Evolutionary conservation across 2,888 invertebrate species (phyloP).

Genomic region (Zelleria hepariella): DNA sequence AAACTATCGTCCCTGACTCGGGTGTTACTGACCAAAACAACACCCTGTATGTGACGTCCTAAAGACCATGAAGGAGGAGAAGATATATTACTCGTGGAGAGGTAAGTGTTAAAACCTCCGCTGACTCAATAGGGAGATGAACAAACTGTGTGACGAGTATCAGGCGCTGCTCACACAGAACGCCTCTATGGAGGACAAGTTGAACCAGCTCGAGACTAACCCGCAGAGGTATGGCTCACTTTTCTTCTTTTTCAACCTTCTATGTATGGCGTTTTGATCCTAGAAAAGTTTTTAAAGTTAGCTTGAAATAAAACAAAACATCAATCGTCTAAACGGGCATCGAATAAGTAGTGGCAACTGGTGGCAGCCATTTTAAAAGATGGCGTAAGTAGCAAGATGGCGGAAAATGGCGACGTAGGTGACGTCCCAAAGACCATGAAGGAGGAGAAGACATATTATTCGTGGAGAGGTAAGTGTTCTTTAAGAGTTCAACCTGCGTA

Average conservation of each 20-base stretch:
- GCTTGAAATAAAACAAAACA: too few species aligned
- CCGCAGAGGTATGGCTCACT: constrained; percentile 82
- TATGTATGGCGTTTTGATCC: too few species aligned
- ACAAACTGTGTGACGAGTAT: constrained; percentile 77
- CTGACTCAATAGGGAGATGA: constrained; percentile 66
- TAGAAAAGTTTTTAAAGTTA: too few species aligned
- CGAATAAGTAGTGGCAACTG: too few species aligned
- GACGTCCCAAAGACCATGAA: constrained; percentile 62
- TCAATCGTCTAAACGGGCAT: too few species aligned
- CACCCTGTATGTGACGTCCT: too few species aligned
- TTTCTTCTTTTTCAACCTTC: background rate
- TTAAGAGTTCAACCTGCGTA: constrained; percentile 60
- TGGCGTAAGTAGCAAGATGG: too few species aligned
- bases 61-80: constrained; percentile 60
- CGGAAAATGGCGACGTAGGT: constrained; percentile 51
- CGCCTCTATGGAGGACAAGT: constrained; percentile 85
- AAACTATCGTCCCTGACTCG: too few species aligned
- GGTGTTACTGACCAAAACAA: too few species aligned
- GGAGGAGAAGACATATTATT: constrained; percentile 47
- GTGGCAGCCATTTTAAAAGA: too few species aligned
- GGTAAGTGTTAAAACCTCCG: constrained; percentile 61
- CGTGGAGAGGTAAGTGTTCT: constrained; percentile 45
- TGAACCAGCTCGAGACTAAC: constrained; percentile 87
- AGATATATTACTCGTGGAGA: constrained; percentile 45
- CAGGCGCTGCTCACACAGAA: constrained; percentile 85